Evolutionary conservation across 2,797 vertebrate species (phyloP), one percentile per base, ranked within the genome.

Genomic region (Brachyrhaphis roseni): DNA sequence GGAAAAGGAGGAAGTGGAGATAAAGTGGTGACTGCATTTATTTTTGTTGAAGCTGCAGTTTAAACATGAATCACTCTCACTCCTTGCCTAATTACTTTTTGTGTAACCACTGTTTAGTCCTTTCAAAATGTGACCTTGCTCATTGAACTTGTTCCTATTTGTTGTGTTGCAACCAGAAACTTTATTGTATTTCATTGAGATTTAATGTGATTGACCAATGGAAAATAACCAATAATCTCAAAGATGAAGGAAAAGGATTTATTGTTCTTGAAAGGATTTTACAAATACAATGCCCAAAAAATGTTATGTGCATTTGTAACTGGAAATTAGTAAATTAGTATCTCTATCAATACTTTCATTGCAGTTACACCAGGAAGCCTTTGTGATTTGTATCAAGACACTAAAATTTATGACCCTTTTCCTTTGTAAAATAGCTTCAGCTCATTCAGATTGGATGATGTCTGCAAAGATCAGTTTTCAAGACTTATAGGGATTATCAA

Each of bases 61-160:
- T 79, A 81, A 84, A 82, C 70, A 74, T 90, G 78, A 91, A 87
- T 92, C 87, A 81, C 72, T 83, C 82, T 82, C 83, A 87, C 82
- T 78, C 72, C 75, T 70, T 5, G 3, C 83, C 90, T 84, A 83
- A 88, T 80, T 84, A 84, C 70, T 89, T 85, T 90, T 64, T 74
- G 76, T 85, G 83, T 72, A 79, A 85, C 86, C 75, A 78, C 75
- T 78, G 15, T 83, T 74, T 4, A 73, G 75, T 34, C 2, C 10
- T 26, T 12, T 39, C 10, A 41, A 13, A 43, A 41, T 41, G 11
- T 68, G 8, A 1, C 64, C 36, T 4, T 43, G 18, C 39, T 68
- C 5, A 26, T 13, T 43, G 4, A 70, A 26, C 23, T n/a, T 43
- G 39, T 26, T 39, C 36, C 18, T 41, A 39, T 12, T 68, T 26